These are phyloP conservation scores for Diaprepes abbreviatus DNA, from an alignment of 2,888 invertebrate genomes.

Conservation along the genomic window DNA sequence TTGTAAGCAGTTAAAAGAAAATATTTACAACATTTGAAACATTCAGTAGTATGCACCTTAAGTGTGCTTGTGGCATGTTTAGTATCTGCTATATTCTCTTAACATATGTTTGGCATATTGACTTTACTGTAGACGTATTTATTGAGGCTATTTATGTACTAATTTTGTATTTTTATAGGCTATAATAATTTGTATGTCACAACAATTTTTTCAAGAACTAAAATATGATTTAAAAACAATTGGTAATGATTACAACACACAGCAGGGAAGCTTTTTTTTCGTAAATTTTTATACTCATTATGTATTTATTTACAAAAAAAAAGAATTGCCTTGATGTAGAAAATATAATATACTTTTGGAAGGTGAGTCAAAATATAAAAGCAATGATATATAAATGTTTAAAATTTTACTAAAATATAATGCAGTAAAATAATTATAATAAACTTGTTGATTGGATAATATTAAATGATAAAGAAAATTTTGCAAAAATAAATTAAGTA, in stretches of 20 bases:
- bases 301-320: too few relatives aligned
- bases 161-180: constrained; percentile 30
- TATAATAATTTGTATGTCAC: constrained; percentile 38
- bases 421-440: too few relatives aligned
- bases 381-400: too few relatives aligned
- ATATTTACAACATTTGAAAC: constrained; percentile 28
- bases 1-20: constrained; percentile 5
- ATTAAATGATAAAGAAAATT: too few relatives aligned
- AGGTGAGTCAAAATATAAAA: too few relatives aligned
- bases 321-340: too few relatives aligned
- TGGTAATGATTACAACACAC: not conserved
- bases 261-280: too few relatives aligned
- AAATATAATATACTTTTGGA: too few relatives aligned
- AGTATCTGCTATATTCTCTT: constrained; percentile 17
- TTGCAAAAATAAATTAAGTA: too few relatives aligned
- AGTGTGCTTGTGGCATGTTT: constrained; percentile 29
- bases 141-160: constrained; percentile 30
- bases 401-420: too few relatives aligned
- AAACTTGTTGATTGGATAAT: too few relatives aligned
- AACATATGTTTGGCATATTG: constrained; percentile 44
- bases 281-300: too few relatives aligned
- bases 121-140: constrained; percentile 31
- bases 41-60: constrained; percentile 33
- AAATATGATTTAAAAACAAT: not conserved
- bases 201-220: constrained; percentile 22